Evolutionary conservation across 2,113 vertebrate species (phyloP).

Genomic region (Campylomormyrus tamandua): DNA sequence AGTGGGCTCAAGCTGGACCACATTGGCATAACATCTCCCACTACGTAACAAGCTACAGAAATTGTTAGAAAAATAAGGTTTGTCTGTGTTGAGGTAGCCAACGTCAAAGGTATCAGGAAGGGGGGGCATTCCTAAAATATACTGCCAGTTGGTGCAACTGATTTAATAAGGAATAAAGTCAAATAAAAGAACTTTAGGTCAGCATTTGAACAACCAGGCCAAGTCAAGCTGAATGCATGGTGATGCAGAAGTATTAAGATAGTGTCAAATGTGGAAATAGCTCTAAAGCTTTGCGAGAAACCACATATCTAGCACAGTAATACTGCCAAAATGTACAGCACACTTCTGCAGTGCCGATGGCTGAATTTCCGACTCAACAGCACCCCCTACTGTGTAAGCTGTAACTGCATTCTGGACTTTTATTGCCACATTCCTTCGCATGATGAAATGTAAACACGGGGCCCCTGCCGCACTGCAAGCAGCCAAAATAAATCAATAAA

Average conservation of each 20-base stretch:
- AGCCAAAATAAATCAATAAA: neutral
- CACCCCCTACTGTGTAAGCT: neutral
- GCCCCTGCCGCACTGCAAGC: neutral
- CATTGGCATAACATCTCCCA: neutral
- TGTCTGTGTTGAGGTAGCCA: neutral
- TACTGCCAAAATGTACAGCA: neutral
- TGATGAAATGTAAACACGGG: neutral
- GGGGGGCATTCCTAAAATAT: neutral
- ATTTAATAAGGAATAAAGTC: neutral
- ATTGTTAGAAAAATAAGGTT: neutral
- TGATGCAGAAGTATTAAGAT: neutral
- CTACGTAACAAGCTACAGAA: neutral
- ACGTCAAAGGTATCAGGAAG: neutral
- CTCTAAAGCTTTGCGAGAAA: neutral
- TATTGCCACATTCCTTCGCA: neutral
- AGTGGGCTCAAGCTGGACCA: neutral
- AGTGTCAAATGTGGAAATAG: neutral
- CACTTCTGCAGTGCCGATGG: neutral
- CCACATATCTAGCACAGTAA: neutral
- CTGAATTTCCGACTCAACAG: neutral
- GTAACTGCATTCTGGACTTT: neutral
- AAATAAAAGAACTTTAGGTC: neutral
- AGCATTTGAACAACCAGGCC: neutral
- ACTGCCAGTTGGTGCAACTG: neutral
- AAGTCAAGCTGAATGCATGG: neutral